Evolutionary conservation across 2,113 vertebrate genomes (phyloP).

Genomic region (Xyrauchen texanus): DNA sequence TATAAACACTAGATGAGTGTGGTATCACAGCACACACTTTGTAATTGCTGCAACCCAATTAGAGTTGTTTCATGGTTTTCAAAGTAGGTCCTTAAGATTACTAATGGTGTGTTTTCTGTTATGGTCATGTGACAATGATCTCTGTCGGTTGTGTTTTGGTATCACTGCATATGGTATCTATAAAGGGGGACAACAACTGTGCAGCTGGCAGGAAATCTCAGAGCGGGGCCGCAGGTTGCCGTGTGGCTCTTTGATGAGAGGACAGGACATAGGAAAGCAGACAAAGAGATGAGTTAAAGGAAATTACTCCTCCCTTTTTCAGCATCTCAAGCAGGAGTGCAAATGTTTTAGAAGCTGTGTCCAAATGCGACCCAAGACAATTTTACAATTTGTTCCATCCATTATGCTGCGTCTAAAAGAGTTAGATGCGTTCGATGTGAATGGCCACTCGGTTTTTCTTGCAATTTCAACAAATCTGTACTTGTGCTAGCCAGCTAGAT

Average conservation of each 20-base stretch:
- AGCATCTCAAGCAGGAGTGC: too few species aligned
- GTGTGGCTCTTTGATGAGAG: constrained; percentile 13
- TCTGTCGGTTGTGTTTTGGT: constrained; percentile 45
- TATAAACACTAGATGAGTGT: constrained; percentile 13
- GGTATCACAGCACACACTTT: not conserved
- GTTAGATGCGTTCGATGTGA: too few species aligned
- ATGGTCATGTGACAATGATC: constrained; percentile 41
- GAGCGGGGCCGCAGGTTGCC: constrained; percentile 14
- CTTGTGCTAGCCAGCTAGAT: too few species aligned
- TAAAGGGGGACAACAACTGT: not conserved
- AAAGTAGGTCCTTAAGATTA: not conserved
- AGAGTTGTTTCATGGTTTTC: too few species aligned
- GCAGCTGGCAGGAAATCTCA: constrained; percentile 53
- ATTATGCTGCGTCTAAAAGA: too few species aligned
- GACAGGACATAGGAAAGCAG: not conserved
- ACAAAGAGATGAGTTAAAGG: not conserved
- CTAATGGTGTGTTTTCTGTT: constrained; percentile 40
- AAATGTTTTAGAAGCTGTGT: too few species aligned
- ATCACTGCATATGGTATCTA: constrained; percentile 40
- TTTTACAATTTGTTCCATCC: too few species aligned
- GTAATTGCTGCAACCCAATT: not conserved
- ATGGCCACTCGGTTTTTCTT: too few species aligned
- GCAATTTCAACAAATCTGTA: too few species aligned
- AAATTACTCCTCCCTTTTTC: not conserved
- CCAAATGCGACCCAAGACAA: too few species aligned